These are phyloP conservation scores for Lutra lutra DNA, from an alignment of 2,797 vertebrate species.

Conservation along the genomic window DNA sequence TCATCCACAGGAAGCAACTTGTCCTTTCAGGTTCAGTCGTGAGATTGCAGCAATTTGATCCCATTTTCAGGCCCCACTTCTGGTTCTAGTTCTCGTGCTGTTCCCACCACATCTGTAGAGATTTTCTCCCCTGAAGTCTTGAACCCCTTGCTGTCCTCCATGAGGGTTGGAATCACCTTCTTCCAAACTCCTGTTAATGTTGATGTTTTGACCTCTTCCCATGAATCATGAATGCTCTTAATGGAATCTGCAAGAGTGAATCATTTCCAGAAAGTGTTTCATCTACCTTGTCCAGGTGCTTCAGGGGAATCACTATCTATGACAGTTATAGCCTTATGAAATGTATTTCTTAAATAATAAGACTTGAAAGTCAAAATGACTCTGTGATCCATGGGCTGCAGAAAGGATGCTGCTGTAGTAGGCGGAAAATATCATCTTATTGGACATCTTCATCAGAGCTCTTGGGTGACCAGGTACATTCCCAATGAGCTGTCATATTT, in stretches of 20 bases:
- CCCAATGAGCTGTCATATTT: background rate
- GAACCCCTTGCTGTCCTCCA: background rate
- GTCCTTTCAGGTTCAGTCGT: accelerated
- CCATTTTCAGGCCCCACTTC: background rate
- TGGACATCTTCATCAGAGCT: background rate
- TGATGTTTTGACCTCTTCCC: background rate
- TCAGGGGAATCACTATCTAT: background rate
- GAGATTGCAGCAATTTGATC: accelerated
- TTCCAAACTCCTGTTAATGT: background rate
- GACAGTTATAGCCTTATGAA: background rate
- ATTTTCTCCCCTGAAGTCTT: background rate
- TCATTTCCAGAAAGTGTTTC: background rate
- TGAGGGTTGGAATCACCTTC: background rate
- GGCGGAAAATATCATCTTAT: background rate
- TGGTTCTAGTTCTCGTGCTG: background rate
- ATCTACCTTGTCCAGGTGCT: background rate
- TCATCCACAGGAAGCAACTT: background rate
- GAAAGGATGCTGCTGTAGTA: background rate
- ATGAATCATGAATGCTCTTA: background rate
- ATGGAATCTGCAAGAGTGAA: background rate
- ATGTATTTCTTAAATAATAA: background rate
- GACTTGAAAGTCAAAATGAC: background rate
- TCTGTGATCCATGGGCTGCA: background rate
- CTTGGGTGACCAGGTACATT: background rate
- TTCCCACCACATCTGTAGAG: background rate